Evolutionary conservation across 2,797 vertebrate genomes (phyloP).

Genomic region (Acipenser ruthenus): DNA sequence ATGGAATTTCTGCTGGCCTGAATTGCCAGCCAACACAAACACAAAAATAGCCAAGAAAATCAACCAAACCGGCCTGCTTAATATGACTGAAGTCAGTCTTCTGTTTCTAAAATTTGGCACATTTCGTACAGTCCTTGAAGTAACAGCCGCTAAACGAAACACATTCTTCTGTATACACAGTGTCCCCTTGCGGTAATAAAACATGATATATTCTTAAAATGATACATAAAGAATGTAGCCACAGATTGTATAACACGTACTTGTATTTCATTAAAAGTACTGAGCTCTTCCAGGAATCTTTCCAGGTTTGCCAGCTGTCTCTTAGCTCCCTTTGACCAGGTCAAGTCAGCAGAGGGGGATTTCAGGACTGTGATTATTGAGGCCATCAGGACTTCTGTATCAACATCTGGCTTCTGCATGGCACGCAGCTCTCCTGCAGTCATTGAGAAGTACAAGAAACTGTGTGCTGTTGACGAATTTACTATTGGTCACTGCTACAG

Average conservation of each 20-base stretch:
- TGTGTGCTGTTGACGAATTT: no score
- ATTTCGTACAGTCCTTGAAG: conserved; percentile 1
- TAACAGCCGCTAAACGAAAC: background rate
- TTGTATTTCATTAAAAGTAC: conserved; percentile 14
- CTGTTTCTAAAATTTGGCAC: conserved; percentile 9
- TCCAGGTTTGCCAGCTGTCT: conserved; percentile 26
- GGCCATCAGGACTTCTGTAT: conserved; percentile 25
- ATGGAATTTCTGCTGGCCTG: conserved; percentile 28
- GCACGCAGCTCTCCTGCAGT: conserved; percentile 18
- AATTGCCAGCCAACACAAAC: conserved; percentile 26
- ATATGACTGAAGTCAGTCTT: background rate
- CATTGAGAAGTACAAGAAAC: background rate
- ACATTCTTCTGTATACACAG: background rate
- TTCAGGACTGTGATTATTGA: conserved; percentile 24
- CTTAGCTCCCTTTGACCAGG: conserved; percentile 26
- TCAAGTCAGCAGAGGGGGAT: conserved; percentile 22
- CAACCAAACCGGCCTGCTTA: conserved; percentile 14
- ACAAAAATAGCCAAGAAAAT: conserved; percentile 27
- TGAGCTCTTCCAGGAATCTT: conserved; percentile 20
- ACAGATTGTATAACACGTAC: conserved; percentile 1
- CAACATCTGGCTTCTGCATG: conserved; percentile 24
- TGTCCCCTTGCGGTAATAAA: background rate
- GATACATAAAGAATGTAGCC: no score
- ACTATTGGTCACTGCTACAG: no score
- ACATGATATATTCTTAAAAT: no score